Percentiles rank a stretch among this genome's conserved stretches.
Conservation (phyloP, 2,888 invertebrate genomes). For the Subacronicta megacephala region DNA sequence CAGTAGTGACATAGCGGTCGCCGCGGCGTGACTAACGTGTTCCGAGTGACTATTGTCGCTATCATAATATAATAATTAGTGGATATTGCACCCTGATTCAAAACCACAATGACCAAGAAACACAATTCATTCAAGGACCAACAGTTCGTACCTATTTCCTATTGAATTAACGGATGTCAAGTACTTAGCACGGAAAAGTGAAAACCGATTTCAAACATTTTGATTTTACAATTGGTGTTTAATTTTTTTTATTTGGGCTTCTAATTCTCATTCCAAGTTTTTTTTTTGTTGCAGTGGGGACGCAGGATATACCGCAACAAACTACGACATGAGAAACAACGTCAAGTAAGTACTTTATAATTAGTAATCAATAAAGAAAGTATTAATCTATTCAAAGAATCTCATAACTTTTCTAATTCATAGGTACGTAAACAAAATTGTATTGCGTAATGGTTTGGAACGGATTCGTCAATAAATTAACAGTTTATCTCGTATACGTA, state of each 20-base stretch:
- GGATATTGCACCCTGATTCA: constrained; percentile 74
- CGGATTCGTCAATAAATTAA: constrained; percentile 30
- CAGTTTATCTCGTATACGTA: constrained; percentile 30
- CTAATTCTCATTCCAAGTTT: constrained; percentile 3
- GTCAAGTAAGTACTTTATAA: constrained; percentile 76
- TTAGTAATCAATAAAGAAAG: not conserved
- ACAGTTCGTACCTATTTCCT: constrained; percentile 48
- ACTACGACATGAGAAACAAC: constrained; percentile 84
- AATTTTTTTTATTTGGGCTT: not conserved
- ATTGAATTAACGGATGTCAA: constrained; percentile 1
- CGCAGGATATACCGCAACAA: constrained; percentile 80
- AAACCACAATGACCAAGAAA: constrained; percentile 67
- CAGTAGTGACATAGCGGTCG: constrained; percentile 55
- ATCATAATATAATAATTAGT: constrained; percentile 65
- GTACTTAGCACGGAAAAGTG: constrained; percentile 3
- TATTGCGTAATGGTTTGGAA: constrained; percentile 38
- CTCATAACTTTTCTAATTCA: constrained; percentile 18
- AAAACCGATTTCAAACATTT: constrained; percentile 12
- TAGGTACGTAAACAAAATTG: constrained; percentile 20
- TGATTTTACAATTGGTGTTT: not conserved
- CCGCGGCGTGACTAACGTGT: constrained; percentile 62
- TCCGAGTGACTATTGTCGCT: constrained; percentile 67
- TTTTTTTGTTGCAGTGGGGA: constrained; percentile 79
- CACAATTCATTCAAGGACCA: constrained; percentile 63
- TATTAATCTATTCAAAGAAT: not conserved